These are phyloP conservation scores for Cataglyphis altisquamis DNA, from an alignment of 2,888 invertebrate genomes.

Conservation along the genomic window DNA sequence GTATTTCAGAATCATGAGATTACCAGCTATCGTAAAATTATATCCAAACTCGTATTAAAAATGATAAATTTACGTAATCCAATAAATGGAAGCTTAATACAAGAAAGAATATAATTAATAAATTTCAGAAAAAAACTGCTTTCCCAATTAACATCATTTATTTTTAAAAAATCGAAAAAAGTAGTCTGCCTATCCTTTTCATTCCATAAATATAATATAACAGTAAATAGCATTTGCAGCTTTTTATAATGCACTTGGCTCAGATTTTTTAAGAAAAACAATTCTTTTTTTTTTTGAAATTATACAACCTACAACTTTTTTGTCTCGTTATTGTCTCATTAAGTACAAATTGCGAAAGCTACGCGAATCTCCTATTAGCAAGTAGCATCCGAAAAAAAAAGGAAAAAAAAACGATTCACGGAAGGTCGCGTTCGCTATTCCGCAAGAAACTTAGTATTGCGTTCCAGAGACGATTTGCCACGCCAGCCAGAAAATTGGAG, in stretches of 20 bases:
- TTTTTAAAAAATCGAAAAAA: background rate
- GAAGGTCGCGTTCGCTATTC: conserved; percentile 32
- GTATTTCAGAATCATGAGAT: conserved; percentile 13
- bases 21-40: conserved; percentile 13
- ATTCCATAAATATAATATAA: background rate
- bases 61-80: conserved; percentile 7
- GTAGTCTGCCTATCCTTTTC: background rate
- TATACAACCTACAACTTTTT: background rate
- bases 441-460: conserved; percentile 63
- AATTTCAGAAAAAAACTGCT: background rate
- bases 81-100: background rate
- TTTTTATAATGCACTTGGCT: background rate
- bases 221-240: background rate
- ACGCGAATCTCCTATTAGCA: conserved; percentile 31
- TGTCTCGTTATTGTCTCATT: too few species aligned
- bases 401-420: conserved; percentile 17
- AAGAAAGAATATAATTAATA: background rate
- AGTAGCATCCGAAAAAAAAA: background rate
- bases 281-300: background rate
- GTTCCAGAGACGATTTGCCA: conserved; percentile 70
- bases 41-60: background rate
- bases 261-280: background rate
- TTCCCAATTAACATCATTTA: background rate
- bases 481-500: conserved; percentile 77
- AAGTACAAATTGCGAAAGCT: background rate